These are phyloP conservation scores for Melanotaenia maccullochi DNA, from an alignment of 2,797 vertebrate genomes.

Conservation along the genomic window DNA sequence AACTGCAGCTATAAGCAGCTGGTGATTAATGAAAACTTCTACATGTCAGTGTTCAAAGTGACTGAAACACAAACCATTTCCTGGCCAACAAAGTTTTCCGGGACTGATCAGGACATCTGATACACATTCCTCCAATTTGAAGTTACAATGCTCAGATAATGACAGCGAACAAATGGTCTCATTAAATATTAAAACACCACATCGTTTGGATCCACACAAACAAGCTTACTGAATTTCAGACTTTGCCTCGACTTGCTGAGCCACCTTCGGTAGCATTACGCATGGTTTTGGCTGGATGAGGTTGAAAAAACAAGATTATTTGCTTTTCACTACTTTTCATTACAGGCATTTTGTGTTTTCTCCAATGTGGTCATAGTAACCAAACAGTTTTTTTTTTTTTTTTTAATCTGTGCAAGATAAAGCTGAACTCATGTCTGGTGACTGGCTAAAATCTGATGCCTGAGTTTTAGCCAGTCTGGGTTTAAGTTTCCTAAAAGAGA, in stretches of 20 bases:
- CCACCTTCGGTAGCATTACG: background rate
- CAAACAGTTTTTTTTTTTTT: background rate
- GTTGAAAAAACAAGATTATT: background rate
- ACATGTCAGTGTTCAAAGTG: constrained; percentile 4
- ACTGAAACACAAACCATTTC: constrained; percentile 45
- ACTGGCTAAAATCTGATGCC: constrained; percentile 20
- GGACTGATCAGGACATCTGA: constrained; percentile 49
- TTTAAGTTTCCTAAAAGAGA: constrained; percentile 36
- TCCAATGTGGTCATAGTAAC: constrained; percentile 7
- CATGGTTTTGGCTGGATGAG: background rate
- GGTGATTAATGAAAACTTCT: background rate
- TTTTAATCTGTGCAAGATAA: background rate
- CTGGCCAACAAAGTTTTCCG: constrained; percentile 30
- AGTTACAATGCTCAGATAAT: constrained; percentile 50
- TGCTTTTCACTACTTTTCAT: constrained; percentile 9
- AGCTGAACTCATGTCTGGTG: constrained; percentile 24
- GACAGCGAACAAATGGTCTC: constrained; percentile 61
- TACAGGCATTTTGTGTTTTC: background rate
- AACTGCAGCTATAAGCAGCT: constrained; percentile 11
- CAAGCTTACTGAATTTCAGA: constrained; percentile 44
- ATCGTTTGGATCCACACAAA: constrained; percentile 31
- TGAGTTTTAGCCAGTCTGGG: constrained; percentile 11
- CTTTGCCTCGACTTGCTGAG: constrained; percentile 33
- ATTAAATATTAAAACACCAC: constrained; percentile 73
- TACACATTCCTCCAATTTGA: constrained; percentile 49